phyloP scores from a whole-genome alignment of 2,797 vertebrate species.

The Tinamus major region DNA sequence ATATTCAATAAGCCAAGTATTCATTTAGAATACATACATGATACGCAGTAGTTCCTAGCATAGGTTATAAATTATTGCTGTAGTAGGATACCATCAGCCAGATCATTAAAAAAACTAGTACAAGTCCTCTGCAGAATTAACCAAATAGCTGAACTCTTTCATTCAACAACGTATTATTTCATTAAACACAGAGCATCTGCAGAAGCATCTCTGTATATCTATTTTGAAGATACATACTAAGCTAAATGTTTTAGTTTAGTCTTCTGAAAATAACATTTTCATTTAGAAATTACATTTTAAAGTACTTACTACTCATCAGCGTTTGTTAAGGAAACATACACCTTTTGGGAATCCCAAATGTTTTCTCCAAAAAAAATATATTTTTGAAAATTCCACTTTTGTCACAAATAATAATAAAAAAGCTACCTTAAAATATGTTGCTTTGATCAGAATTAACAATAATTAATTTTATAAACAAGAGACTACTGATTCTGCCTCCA shows the following conservation, averaged over 20 bases:
- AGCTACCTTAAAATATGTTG: neutral
- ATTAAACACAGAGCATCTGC: neutral
- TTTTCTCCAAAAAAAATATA: neutral
- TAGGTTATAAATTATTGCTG: neutral
- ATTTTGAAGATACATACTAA: neutral
- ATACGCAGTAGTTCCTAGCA: neutral
- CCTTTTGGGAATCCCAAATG: neutral
- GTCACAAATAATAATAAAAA: neutral
- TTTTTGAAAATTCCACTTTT: neutral
- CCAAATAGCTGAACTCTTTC: neutral
- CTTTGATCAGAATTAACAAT: neutral
- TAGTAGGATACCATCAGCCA: neutral
- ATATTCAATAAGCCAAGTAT: neutral
- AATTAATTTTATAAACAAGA: neutral
- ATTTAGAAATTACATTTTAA: neutral
- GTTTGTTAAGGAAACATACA: fast-evolving
- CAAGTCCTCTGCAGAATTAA: neutral
- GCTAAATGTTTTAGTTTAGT: neutral
- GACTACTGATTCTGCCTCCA: neutral
- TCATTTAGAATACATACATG: neutral
- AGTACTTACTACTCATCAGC: neutral
- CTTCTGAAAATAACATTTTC: neutral
- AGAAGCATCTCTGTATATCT: neutral
- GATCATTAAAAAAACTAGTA: neutral
- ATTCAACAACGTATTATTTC: neutral